Base-by-base conservation (phyloP, 2,888 invertebrate species). In the Athrips mouffetella region DNA sequence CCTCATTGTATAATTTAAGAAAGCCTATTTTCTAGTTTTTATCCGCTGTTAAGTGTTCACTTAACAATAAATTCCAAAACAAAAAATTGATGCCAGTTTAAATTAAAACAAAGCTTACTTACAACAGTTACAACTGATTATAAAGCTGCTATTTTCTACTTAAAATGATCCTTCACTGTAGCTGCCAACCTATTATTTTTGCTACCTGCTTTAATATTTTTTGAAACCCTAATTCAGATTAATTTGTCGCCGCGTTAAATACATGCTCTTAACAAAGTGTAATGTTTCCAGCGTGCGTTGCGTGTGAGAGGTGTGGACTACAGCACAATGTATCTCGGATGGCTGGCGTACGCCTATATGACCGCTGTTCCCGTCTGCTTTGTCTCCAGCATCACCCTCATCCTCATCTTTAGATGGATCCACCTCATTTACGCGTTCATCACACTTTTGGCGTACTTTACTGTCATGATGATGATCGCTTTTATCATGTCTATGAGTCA, bases 331-430 rank as follows among this genome's bases (percentile, higher is more conserved):
- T 86, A 86, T 58, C 6, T 73, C 3, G 69, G 78, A 18, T 86
- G 86, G 86, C 45, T 84, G 31, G 55, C 66, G 18, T 86, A 71
- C 60, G 76, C 75, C 0, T 72, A 69, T 54, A 49, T 86, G 46
- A 78, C 81, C 0, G 75, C 73, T 0, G 37, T 81, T 10, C 86
- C 86, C 0, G 62, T 71, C 39, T 80, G 81, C 55, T 15, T 81
- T 10, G 63, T 83, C 6, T 80, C 70, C 0, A 56, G 77, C 41
- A 50, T 80, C 35, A 65, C 79, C 0, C 67, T 86, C 16, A 80
- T 80, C 50, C 66, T 82, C 27, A 76, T 83, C 52, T 86, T 85
- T 67, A 63, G 86, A 3, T 86, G 86, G 86, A 79, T 86, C 53
- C 76, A 83, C 44, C 54, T 84, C 11, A n/a, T 80, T 1, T 63